Evolutionary conservation across 2,797 vertebrate species (phyloP).

Genomic region (Coccyzus lansbergi): DNA sequence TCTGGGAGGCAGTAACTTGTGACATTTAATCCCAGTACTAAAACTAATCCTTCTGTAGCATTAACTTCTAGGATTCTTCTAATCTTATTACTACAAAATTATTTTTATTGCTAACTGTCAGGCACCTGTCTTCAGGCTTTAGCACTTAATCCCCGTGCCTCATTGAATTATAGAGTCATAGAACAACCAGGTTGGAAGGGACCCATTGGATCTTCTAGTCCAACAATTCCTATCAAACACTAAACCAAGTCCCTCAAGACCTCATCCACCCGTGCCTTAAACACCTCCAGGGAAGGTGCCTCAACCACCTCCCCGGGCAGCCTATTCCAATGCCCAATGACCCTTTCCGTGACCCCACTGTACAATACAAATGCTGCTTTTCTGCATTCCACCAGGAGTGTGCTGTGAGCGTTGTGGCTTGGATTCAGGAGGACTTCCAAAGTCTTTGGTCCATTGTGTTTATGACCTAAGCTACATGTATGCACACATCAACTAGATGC

Average conservation of each 20-base stretch:
- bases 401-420: not conserved
- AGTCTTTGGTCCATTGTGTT: not conserved
- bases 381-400: not conserved
- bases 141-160: not conserved
- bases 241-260: too few relatives aligned
- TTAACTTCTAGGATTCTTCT: not conserved
- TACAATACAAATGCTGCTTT: not conserved
- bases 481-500: not conserved
- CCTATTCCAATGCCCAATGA: too few relatives aligned
- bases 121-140: not conserved
- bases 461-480: not conserved
- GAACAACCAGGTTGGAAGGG: too few relatives aligned
- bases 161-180: too few relatives aligned
- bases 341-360: too few relatives aligned
- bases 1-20: not conserved
- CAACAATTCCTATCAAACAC: too few relatives aligned
- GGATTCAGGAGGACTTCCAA: not conserved
- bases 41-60: constrained; percentile 11
- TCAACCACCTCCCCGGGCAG: too few relatives aligned
- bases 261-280: too few relatives aligned
- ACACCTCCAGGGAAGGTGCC: too few relatives aligned
- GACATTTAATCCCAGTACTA: constrained; percentile 4
- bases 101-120: not conserved
- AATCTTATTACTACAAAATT: constrained; percentile 29
- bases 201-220: too few relatives aligned